These are phyloP conservation scores for Miopithecus talapoin DNA, from an alignment of 2,797 vertebrate species.

Conservation along the genomic window DNA sequence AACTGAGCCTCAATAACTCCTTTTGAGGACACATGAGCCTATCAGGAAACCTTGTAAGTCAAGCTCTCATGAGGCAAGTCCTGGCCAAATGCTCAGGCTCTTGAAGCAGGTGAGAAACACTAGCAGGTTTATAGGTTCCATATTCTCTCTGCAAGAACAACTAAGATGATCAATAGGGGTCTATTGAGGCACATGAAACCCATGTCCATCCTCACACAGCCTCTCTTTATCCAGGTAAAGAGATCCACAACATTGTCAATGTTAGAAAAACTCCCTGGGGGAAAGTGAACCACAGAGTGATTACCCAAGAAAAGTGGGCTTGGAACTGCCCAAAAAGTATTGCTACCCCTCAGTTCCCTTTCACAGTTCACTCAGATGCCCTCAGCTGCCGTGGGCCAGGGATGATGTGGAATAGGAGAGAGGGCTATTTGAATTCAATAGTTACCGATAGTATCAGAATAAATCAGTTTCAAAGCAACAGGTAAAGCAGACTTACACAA, in stretches of 20 bases:
- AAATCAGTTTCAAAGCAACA: constrained; percentile 20
- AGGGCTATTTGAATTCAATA: background rate
- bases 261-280: background rate
- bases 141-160: background rate
- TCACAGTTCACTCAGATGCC: background rate
- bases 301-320: background rate
- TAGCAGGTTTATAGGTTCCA: fast-evolving
- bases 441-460: background rate
- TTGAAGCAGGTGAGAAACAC: background rate
- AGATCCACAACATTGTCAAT: background rate
- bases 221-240: background rate
- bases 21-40: background rate
- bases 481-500: constrained; percentile 86
- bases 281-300: background rate
- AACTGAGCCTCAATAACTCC: background rate
- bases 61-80: background rate
- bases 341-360: background rate
- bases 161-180: background rate
- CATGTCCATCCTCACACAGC: background rate
- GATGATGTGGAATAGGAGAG: fast-evolving
- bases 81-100: background rate
- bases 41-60: background rate
- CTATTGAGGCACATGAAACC: fast-evolving
- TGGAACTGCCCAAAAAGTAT: background rate
- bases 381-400: background rate